Base-by-base conservation (phyloP, 2,888 invertebrate genomes). In the Diarsia brunnea region DNA sequence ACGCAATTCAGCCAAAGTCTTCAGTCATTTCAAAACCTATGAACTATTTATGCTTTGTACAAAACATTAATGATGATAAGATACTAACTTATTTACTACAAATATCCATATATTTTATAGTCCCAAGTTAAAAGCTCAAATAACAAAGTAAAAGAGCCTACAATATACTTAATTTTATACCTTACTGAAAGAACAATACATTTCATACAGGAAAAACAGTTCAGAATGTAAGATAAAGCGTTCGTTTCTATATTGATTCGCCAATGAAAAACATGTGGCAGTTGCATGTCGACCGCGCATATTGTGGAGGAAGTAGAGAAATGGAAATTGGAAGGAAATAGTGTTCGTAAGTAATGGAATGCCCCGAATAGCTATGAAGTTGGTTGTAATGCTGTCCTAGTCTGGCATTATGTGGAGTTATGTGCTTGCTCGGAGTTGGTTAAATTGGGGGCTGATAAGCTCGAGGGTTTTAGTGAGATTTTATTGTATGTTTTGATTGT, bases 271-370 rank as follows among this genome's bases (percentile, higher is more conserved):
- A 71, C 70, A 76, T 65, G 79, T 69, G 45, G 73, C 64, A 85
- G 73, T 83, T 83, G 82, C 83, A 82, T 82, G 85, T 73, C 81
- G 43, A 68, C 72, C 51, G 43, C 49, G 49, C 75, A 31, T 72
- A 66, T 61, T 61, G 65, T 61, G 19, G 45, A 47, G 85, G 82
- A 77, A 82, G 67, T 53, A 47, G 47, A 85, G 73, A 73, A 83
- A 85, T 78, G 78, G 78, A 78, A 73, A 83, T 78, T 83, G 73
- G 70, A 71, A 83, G 85, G 85, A 85, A 83, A 85, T 78, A 85
- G 82, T 73, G 68, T 85, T 83, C 65, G 73, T 82, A 78, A 82
- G 82, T 83, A 83, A 85, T 85, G 82, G 69, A 69, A 79, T 49
- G 79, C 60, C 70, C 70, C 60, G 60, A 79, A 85, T 70, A 72